Percentiles rank a stretch among this genome's conserved stretches.
These are phyloP conservation scores for Protodeltote pygarga DNA, from an alignment of 2,888 invertebrate species.

Conservation along the genomic window DNA sequence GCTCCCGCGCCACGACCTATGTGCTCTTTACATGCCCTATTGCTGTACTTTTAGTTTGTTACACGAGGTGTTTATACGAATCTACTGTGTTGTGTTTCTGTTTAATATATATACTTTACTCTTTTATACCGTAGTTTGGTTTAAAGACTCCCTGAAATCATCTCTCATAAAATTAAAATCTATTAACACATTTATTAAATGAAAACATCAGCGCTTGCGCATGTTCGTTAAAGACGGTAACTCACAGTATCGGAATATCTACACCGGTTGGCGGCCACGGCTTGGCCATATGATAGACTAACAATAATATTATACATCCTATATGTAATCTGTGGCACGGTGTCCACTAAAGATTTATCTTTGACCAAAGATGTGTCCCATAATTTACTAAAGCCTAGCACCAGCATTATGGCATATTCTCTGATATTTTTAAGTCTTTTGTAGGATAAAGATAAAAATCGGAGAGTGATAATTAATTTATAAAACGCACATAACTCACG, in stretches of 20 bases:
- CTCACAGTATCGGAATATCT: conserved; percentile 53
- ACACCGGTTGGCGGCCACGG: conserved; percentile 17
- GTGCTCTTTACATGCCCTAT: no score
- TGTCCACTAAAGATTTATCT: conserved; percentile 28
- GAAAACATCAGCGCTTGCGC: conserved; percentile 33
- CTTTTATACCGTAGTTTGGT: no score
- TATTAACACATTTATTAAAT: conserved; percentile 32
- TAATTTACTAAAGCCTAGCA: conserved; percentile 28
- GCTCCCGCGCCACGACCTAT: no score
- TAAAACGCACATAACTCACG: no score
- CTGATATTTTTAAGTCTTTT: conserved; percentile 23
- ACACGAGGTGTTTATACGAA: no score
- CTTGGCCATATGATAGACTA: conserved; percentile 8
- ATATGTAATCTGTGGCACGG: conserved; percentile 20
- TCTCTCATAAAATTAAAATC: conserved; percentile 5
- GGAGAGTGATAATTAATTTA: no score
- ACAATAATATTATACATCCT: conserved; percentile 7
- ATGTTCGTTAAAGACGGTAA: conserved; percentile 24
- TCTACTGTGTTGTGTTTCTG: no score
- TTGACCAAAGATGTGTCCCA: conserved; percentile 6
- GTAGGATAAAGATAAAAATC: no score
- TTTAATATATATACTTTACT: no score
- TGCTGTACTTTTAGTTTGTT: no score
- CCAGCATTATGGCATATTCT: conserved; percentile 17
- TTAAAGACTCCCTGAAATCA: no score